Evolutionary conservation across 2,113 vertebrate species (phyloP), one percentile per base, ranked within the genome.

Genomic region (Marmota monax): DNA sequence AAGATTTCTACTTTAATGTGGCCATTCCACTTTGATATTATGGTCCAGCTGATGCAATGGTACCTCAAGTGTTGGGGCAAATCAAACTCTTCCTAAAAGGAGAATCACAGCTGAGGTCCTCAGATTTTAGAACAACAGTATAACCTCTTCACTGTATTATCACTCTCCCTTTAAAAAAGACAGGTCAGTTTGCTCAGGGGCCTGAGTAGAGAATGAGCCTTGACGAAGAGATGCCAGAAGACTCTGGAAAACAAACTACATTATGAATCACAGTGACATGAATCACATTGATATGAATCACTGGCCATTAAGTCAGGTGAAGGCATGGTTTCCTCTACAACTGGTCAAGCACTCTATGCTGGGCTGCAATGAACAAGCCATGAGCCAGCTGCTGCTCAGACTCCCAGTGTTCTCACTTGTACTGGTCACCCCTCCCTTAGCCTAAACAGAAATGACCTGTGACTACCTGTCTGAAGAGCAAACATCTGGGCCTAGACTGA

Each of bases 391-490:
- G n/a, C 4, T 22, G n/a, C 4, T 22, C 32, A n/a, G 7, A 12
- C 5, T 48, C 17, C 1, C 34, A 42, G 14, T 0, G 8, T 4
- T 58, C 16, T 61, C 0, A 51, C 0, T 1, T 11, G 34, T 0
- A 42, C 0, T 1, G 17, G 4, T 34, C 45, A 7, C 74, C 51
- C 27, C 48, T 73, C 42, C 23, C 27, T 29, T 51, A 67, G 53
- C 9, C 42, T 45, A 16, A 34, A 14, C 10, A 89, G 37, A 63
- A 92, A 65, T 48, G 29, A 10, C n/a, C 37, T 48, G 14, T 56
- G 63, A 48, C 18, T 22, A 25, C 22, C 22, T 67, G 12, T 53
- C 72, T 73, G 25, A 69, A 48, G 70, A 92, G 77, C 61, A 84
- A 92, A 58, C 14, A 42, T 10, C 29, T 32, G 53, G 39, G 42